phyloP scores from a whole-genome alignment of 2,888 invertebrate genomes.

The Smittia sp. region DNA sequence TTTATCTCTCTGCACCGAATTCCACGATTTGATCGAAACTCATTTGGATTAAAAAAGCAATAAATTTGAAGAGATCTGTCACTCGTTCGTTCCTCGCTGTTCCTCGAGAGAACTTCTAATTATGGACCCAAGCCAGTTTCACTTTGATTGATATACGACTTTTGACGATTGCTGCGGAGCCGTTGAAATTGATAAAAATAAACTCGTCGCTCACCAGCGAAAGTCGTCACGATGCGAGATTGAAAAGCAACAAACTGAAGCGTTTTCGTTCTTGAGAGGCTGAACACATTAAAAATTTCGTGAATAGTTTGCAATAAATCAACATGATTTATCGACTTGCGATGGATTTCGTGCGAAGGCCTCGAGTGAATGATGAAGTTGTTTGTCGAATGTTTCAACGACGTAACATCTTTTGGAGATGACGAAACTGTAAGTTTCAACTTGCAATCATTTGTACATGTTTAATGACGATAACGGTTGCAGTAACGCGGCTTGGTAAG shows the following conservation, averaged over 20 bases:
- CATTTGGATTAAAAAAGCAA: slow-evolving; percentile 32
- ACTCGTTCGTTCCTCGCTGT: not conserved
- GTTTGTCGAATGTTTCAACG: too few species aligned
- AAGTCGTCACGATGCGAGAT: too few species aligned
- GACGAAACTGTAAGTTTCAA: too few species aligned
- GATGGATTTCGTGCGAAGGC: too few species aligned
- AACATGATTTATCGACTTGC: not conserved
- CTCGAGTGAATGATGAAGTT: too few species aligned
- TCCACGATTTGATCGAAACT: slow-evolving; percentile 25
- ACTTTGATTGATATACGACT: slow-evolving; percentile 6
- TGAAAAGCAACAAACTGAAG: not conserved
- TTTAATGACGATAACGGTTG: too few species aligned
- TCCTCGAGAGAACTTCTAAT: not conserved
- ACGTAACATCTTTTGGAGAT: too few species aligned
- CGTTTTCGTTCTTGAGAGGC: not conserved
- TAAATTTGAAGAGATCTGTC: not conserved
- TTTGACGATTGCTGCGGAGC: not conserved
- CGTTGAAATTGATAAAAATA: too few species aligned
- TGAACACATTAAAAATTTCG: slow-evolving; percentile 2
- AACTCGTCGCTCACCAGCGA: too few species aligned
- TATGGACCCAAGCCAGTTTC: not conserved
- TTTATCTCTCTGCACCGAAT: slow-evolving; percentile 16
- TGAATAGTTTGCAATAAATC: slow-evolving; percentile 3
- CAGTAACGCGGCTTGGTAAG: too few species aligned
- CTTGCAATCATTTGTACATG: too few species aligned